phyloP scores from a whole-genome alignment of 2,113 vertebrate species.

The Formicarius rufipectus region DNA sequence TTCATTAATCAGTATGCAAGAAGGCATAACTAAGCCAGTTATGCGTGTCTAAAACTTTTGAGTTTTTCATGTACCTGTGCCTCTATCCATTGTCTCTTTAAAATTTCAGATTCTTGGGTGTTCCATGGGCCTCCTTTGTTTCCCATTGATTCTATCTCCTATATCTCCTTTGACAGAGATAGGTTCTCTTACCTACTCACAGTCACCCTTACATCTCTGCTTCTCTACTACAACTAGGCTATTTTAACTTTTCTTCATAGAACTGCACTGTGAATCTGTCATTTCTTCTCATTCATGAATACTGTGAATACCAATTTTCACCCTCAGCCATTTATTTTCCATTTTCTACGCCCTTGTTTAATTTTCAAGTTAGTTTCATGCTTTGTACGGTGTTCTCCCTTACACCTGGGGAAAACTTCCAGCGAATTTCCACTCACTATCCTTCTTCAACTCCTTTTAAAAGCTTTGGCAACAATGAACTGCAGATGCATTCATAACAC shows the following conservation, averaged over 20 bases:
- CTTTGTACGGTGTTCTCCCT: background rate
- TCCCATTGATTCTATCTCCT: background rate
- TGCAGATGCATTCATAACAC: background rate
- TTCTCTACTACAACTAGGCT: background rate
- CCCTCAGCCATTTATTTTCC: background rate
- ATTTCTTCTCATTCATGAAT: background rate
- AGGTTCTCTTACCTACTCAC: background rate
- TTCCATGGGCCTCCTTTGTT: background rate
- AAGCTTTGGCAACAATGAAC: background rate
- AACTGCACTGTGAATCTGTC: background rate
- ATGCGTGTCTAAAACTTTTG: fast-evolving
- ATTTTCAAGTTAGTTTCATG: background rate
- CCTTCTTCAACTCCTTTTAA: background rate
- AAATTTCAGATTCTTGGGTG: background rate
- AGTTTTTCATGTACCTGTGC: background rate
- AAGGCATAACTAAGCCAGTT: background rate
- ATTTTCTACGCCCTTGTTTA: background rate
- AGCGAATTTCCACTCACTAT: background rate
- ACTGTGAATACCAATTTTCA: background rate
- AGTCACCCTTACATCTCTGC: background rate
- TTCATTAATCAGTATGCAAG: background rate
- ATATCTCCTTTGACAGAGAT: background rate
- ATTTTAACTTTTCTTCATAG: background rate
- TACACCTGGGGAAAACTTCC: background rate
- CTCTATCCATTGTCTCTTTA: background rate